phyloP scores from a whole-genome alignment of 2,888 invertebrate genomes.

The Linnaemya vulpina region DNA sequence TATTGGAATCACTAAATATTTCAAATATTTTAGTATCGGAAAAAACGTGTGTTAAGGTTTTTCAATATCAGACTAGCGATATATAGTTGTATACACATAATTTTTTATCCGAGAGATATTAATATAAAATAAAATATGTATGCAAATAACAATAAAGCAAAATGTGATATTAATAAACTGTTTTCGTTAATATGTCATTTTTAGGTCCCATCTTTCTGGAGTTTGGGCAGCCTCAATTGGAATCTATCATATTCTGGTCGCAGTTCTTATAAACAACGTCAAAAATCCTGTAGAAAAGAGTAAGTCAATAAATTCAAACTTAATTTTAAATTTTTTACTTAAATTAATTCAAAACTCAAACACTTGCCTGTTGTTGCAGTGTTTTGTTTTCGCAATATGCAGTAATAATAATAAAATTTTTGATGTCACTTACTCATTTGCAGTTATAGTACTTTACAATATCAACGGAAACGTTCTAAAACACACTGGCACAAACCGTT shows the following conservation, averaged over 20 bases:
- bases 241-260: constrained; percentile 75
- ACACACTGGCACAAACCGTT: constrained; percentile 93
- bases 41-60: too few relatives aligned
- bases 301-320: constrained; percentile 52
- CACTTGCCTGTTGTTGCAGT: constrained; percentile 13
- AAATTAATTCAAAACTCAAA: constrained; percentile 24
- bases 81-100: too few relatives aligned
- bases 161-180: too few relatives aligned
- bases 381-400: neutral
- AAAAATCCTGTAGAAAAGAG: constrained; percentile 76
- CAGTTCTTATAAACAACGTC: constrained; percentile 76
- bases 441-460: constrained; percentile 74
- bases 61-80: too few relatives aligned
- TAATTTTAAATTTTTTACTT: constrained; percentile 2
- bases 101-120: too few relatives aligned
- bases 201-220: constrained; percentile 79
- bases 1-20: too few relatives aligned
- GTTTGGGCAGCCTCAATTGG: constrained; percentile 79
- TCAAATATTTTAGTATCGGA: too few relatives aligned
- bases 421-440: constrained; percentile 65
- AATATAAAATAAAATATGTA: too few relatives aligned
- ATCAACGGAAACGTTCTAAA: constrained; percentile 83
- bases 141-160: too few relatives aligned
- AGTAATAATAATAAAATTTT: constrained; percentile 27
- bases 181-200: constrained; percentile 34